Percentiles rank a stretch among this genome's conserved stretches.
Evolutionary conservation across 2,888 invertebrate species (phyloP).

Genomic region (Uloborus plumipes): DNA sequence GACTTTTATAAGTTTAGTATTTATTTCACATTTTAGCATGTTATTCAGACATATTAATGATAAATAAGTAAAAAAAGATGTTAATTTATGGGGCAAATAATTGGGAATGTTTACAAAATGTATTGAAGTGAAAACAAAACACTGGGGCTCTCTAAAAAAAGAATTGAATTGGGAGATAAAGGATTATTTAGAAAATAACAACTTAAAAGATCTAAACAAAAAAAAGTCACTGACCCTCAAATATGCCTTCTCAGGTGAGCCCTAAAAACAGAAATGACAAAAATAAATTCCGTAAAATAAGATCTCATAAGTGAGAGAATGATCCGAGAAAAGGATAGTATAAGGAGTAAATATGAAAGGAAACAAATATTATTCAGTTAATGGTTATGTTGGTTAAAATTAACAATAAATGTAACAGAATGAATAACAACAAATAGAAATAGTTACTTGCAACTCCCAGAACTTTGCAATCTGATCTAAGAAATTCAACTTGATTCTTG

Average conservation of each 20-base stretch:
- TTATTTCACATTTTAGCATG: too few species aligned
- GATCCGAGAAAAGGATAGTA: not conserved
- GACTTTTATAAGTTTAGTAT: too few species aligned
- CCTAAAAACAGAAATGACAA: slow-evolving; percentile 30
- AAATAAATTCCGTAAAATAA: slow-evolving; percentile 4
- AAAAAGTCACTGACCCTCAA: slow-evolving; percentile 26
- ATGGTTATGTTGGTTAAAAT: not conserved
- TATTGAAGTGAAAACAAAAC: slow-evolving; percentile 29
- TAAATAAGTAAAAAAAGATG: not conserved
- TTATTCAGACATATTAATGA: too few species aligned
- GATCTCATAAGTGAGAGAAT: not conserved
- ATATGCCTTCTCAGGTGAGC: slow-evolving; percentile 28
- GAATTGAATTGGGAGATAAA: not conserved
- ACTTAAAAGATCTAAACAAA: slow-evolving; percentile 5
- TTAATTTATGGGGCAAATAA: not conserved
- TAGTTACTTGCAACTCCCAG: slow-evolving; percentile 88
- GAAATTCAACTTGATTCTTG: slow-evolving; percentile 95
- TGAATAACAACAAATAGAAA: not conserved
- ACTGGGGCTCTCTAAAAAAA: slow-evolving; percentile 3
- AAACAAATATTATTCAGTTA: not conserved
- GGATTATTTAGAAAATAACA: not conserved
- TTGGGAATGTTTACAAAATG: not conserved
- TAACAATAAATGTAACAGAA: not conserved
- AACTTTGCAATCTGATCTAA: slow-evolving; percentile 97
- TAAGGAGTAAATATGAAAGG: not conserved